A percentile compares a stretch with the other conserved stretches of the same genome.
Conservation (phyloP, 2,797 vertebrate genomes). For the Tiaroga cobitis region DNA sequence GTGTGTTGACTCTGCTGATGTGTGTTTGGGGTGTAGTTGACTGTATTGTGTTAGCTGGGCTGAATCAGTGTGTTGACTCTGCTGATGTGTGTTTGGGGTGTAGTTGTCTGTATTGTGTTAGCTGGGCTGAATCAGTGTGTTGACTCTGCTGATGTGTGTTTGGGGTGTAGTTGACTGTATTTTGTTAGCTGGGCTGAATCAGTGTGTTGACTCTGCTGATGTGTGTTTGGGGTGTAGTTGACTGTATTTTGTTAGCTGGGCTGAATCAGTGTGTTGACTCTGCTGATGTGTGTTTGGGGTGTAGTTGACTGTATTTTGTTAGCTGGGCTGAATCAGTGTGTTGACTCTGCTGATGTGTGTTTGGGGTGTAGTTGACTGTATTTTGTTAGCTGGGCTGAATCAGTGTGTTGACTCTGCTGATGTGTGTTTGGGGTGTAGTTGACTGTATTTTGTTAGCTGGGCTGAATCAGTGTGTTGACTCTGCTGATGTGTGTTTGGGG, state of each 20-base stretch:
- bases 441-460: slow-evolving; percentile 46
- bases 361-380: slow-evolving; percentile 76
- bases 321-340: too few species aligned
- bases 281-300: neutral
- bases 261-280: too few species aligned
- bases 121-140: too few species aligned
- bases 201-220: too few species aligned
- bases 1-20: too few species aligned
- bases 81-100: neutral
- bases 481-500: neutral
- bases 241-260: too few species aligned
- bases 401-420: too few species aligned
- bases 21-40: slow-evolving; percentile 71
- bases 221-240: slow-evolving; percentile 71
- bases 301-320: slow-evolving; percentile 78
- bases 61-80: too few species aligned
- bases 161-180: slow-evolving; percentile 77
- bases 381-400: too few species aligned
- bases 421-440: slow-evolving; percentile 69
- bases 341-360: neutral
- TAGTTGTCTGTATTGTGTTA: slow-evolving; percentile 78
- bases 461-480: too few species aligned
- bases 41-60: too few species aligned
- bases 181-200: too few species aligned
- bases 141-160: neutral